phyloP scores from a whole-genome alignment of 2,797 vertebrate genomes.

The Tangara arthus region DNA sequence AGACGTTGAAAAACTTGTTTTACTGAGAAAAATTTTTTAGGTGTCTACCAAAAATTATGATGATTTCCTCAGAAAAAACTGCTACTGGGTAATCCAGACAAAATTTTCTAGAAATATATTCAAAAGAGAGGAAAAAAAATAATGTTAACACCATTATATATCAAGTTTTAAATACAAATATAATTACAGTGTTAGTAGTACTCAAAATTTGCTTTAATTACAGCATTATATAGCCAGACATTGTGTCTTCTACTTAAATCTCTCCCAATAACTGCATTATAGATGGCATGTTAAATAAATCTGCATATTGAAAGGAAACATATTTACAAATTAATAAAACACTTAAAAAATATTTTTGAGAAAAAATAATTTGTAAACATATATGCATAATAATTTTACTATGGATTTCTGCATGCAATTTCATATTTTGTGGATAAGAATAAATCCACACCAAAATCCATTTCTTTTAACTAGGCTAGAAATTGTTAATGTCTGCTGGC shows the following conservation, averaged over 20 bases:
- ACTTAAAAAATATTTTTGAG: neutral
- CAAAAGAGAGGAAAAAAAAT: neutral
- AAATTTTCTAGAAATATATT: neutral
- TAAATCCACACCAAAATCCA: neutral
- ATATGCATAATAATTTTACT: neutral
- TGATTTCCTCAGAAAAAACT: neutral
- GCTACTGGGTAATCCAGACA: neutral
- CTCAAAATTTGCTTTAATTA: neutral
- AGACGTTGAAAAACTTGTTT: neutral
- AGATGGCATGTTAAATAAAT: neutral
- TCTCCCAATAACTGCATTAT: neutral
- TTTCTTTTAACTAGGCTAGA: neutral
- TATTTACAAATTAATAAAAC: neutral
- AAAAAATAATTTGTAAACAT: neutral
- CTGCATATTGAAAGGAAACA: neutral
- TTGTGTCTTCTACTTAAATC: neutral
- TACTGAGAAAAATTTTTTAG: neutral
- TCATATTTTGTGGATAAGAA: neutral
- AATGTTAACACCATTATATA: neutral
- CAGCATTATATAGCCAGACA: neutral
- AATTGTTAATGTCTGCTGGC: slow-evolving; percentile 51
- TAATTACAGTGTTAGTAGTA: neutral
- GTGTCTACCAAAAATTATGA: neutral
- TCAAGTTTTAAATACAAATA: neutral
- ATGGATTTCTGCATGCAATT: neutral